Base-by-base conservation (phyloP, 2,797 vertebrate species). In the Aldrovandia affinis region DNA sequence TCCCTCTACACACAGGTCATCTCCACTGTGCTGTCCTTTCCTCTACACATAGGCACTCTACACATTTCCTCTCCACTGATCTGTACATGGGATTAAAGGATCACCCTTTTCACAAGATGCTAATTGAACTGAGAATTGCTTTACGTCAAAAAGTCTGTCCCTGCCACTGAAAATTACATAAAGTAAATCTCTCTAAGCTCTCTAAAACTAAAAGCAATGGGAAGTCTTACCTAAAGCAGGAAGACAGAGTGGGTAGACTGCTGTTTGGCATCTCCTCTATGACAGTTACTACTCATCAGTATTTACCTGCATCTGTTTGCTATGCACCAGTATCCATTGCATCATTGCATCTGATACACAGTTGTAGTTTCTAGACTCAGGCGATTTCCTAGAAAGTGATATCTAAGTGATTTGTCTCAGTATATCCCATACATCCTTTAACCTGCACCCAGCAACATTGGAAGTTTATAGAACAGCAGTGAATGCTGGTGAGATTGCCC, bases 401-500 rank as follows among this genome's bases (percentile, higher is more conserved):
- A 6, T 50, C 12, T 50, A 50, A 50, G 47, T 6, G 6, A 50
- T 50, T 50, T 50, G 12, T 12, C 12, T 50, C 12, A 50, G 12
- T 6, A 50, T 50, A 50, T 50, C 47, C n/a, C n/a, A n/a, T 50
- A 50, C 47, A 50, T 12, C 47, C 47, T 6, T 50, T 50, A 50
- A 50, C 12, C 47, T 50, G 47, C 6, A 6, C 12, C 47, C 18
- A 28, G n/a, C 36, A n/a, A 28, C n/a, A 55, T 25, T 68, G 50
- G 55, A 15, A 25, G 10, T 77, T 55, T 44, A 15, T 83, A 78
- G 70, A 22, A 22, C 18, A 81, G 59, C 61, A 82, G 39, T 78
- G 50, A 15, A 0, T 10, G 42, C 36, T 84, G 42, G 39, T 85
- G 55, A 80, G 36, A 14, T 30, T 80, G 82, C 61, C 39, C 70